A percentile compares a stretch with the other conserved stretches of the same genome.
Evolutionary conservation across 2,113 vertebrate species (phyloP).

Genomic region (Natator depressus): DNA sequence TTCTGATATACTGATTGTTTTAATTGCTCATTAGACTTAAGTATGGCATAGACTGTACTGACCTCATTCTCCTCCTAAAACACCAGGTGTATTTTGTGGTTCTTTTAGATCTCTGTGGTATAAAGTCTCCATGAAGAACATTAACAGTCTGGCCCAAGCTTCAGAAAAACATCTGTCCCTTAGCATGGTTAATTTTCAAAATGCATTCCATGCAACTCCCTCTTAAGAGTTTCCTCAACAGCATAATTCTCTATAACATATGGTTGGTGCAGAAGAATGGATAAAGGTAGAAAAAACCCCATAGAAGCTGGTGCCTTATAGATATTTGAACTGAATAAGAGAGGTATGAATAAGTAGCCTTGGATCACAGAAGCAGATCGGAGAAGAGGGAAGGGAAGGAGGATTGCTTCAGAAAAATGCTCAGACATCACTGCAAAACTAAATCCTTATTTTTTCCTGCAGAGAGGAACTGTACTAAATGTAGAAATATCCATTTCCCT

Average conservation of each 20-base stretch:
- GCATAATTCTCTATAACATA: background rate
- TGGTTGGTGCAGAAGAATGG: background rate
- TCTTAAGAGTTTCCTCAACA: background rate
- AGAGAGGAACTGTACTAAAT: too few relatives aligned
- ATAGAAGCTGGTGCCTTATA: background rate
- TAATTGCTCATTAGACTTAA: background rate
- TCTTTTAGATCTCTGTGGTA: background rate
- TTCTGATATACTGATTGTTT: background rate
- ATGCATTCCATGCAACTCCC: background rate
- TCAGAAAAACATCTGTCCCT: background rate
- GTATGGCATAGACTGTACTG: background rate
- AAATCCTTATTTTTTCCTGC: too few relatives aligned
- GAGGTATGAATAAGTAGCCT: too few relatives aligned
- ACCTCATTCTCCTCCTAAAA: background rate
- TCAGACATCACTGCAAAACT: too few relatives aligned
- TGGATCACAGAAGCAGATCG: background rate
- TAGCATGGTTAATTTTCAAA: background rate
- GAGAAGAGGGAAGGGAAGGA: background rate
- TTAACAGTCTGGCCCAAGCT: background rate
- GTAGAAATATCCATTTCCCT: too few relatives aligned
- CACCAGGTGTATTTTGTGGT: background rate
- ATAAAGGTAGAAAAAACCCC: background rate
- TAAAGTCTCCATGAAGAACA: background rate
- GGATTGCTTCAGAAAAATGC: too few relatives aligned
- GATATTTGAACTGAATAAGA: background rate